Conservation (phyloP, 1,140 invertebrate species). For the Drosophila pseudoobscura region DNA sequence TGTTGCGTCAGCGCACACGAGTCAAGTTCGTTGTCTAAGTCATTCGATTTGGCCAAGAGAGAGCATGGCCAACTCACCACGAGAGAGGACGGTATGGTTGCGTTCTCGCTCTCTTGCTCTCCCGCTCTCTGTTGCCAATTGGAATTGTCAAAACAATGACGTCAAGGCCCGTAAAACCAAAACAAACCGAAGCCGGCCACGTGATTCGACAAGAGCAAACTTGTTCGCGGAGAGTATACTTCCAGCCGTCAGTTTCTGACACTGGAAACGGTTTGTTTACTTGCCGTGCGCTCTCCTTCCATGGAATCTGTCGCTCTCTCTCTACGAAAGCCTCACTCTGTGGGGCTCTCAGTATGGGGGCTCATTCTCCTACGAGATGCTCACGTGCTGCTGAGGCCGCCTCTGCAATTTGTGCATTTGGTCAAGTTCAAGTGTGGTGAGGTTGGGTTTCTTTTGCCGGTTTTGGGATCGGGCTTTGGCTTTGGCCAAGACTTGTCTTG, state of each 20-base stretch:
- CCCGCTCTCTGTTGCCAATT: conserved; percentile 48
- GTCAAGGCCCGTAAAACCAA: conserved; percentile 69
- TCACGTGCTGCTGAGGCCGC: conserved; percentile 46
- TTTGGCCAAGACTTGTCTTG: conserved; percentile 19
- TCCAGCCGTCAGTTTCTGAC: conserved; percentile 46
- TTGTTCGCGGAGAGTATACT: conserved; percentile 36
- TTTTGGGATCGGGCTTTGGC: conserved; percentile 17
- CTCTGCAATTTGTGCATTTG: conserved; percentile 82
- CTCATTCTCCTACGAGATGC: conserved; percentile 2
- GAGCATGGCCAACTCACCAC: conserved; percentile 13
- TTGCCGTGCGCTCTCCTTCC: conserved; percentile 8
- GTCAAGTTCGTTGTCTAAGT: conserved; percentile 74
- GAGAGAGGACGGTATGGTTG: background rate
- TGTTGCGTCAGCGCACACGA: conserved; percentile 43
- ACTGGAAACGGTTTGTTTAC: conserved; percentile 71
- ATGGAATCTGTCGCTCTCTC: background rate
- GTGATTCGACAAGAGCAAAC: conserved; percentile 60
- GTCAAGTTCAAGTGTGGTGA: conserved; percentile 80
- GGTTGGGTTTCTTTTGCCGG: conserved; percentile 46
- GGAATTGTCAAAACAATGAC: conserved; percentile 75
- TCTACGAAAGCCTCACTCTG: background rate
- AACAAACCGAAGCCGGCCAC: conserved; percentile 79
- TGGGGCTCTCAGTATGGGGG: background rate
- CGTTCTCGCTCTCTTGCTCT: background rate
- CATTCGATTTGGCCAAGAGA: conserved; percentile 50